Evolutionary conservation across 2,113 vertebrate genomes (phyloP).

Genomic region (Antidorcas marsupialis): DNA sequence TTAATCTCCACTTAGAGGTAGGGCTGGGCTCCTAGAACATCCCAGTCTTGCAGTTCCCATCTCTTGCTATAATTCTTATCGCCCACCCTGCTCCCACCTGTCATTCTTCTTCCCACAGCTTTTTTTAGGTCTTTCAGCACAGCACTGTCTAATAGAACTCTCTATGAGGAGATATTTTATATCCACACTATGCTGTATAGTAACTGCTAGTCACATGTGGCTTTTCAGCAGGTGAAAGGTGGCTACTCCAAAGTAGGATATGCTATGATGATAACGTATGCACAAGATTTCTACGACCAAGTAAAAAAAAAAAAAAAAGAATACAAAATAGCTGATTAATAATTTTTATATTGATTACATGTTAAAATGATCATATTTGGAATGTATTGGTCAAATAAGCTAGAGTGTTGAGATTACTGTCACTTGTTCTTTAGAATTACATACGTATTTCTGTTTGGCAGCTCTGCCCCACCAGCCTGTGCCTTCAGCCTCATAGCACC

Average conservation of each 20-base stretch:
- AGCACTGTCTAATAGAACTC: not conserved
- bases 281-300: not conserved
- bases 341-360: not conserved
- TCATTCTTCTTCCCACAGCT: not conserved
- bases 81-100: not conserved
- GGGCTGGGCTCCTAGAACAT: not conserved
- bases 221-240: not conserved
- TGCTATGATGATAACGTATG: not conserved
- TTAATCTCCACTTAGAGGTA: not conserved
- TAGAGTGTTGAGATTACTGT: not conserved
- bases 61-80: not conserved
- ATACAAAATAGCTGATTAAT: not conserved
- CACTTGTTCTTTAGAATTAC: not conserved
- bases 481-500: not conserved
- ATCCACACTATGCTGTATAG: not conserved
- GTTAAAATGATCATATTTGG: constrained; percentile 31
- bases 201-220: not conserved
- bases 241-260: not conserved
- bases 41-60: not conserved
- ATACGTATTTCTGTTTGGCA: not conserved
- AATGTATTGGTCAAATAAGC: not conserved
- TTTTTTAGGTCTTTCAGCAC: not conserved
- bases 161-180: not conserved
- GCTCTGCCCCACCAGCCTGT: not conserved
- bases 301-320: not conserved